Percentiles rank a stretch among this genome's conserved stretches.
phyloP scores from a whole-genome alignment of 2,797 vertebrate species.

The Austrolebias charrua region DNA sequence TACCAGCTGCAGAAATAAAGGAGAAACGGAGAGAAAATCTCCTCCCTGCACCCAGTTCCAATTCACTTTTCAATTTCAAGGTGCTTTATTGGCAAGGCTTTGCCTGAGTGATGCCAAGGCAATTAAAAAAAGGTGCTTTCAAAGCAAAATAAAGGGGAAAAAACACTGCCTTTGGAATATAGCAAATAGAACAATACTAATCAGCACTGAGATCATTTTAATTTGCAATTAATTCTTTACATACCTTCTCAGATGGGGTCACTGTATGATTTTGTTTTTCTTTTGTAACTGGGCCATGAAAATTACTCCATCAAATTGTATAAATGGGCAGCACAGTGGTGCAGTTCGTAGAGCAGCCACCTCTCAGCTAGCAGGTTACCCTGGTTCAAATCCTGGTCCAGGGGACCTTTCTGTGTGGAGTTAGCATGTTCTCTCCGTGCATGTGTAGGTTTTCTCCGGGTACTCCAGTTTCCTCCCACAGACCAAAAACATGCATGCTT shows the following conservation, averaged over 20 bases:
- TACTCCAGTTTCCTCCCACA: no score
- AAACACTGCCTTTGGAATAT: conserved; percentile 48
- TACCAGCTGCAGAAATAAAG: conserved; percentile 67
- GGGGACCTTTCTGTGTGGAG: no score
- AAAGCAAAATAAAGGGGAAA: conserved; percentile 55
- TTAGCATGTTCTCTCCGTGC: no score
- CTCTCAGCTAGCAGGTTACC: no score
- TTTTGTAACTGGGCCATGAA: conserved; percentile 47
- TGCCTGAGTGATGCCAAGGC: conserved; percentile 70
- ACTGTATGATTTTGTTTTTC: conserved; percentile 33
- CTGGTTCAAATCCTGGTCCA: no score
- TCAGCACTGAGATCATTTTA: conserved; percentile 57
- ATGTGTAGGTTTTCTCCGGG: no score
- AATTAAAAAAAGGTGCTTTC: conserved; percentile 72
- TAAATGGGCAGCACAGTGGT: conserved; percentile 23
- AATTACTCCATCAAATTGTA: conserved; percentile 47
- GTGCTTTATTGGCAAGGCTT: conserved; percentile 78
- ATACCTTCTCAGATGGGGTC: conserved; percentile 38
- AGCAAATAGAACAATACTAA: conserved; percentile 58
- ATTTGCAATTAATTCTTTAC: conserved; percentile 42
- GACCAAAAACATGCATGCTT: no score
- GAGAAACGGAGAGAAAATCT: conserved; percentile 64
- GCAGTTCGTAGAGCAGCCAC: no score
- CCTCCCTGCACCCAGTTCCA: conserved; percentile 75
- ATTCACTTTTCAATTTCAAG: conserved; percentile 84